Evolutionary conservation across 2,888 invertebrate species (phyloP).

Genomic region (Ferdinandea cuprea): DNA sequence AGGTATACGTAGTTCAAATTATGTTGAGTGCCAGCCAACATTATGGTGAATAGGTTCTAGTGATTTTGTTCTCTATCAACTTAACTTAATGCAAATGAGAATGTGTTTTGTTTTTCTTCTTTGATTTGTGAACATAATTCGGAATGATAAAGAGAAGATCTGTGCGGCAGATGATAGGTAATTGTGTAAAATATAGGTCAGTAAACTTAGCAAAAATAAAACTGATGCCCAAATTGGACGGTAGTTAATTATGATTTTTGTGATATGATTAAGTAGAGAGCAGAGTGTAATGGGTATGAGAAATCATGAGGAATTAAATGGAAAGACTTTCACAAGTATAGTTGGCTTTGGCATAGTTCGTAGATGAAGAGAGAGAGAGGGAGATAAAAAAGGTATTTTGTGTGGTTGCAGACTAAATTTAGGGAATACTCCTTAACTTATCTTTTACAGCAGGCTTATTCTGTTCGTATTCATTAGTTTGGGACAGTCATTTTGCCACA

Average conservation of each 20-base stretch:
- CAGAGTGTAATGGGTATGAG: neutral
- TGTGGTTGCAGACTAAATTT: too few relatives aligned
- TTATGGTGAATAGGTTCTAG: neutral
- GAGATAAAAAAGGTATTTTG: too few relatives aligned
- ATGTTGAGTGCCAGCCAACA: conserved; percentile 1
- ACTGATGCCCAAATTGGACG: neutral
- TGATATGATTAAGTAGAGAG: neutral
- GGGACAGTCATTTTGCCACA: too few relatives aligned
- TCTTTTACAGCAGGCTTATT: too few relatives aligned
- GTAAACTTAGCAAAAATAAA: neutral
- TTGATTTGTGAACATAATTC: conserved; percentile 28
- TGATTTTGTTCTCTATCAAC: conserved; percentile 18
- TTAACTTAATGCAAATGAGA: conserved; percentile 40
- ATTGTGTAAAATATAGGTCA: conserved; percentile 32
- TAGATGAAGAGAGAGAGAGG: too few relatives aligned
- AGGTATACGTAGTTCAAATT: conserved; percentile 1
- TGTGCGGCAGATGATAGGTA: conserved; percentile 11
- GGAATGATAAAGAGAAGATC: conserved; percentile 12
- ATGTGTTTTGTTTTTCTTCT: neutral
- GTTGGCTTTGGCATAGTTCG: too few relatives aligned
- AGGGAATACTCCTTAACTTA: too few relatives aligned
- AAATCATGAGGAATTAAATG: too few relatives aligned
- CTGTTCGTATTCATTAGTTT: too few relatives aligned
- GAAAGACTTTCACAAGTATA: too few relatives aligned
- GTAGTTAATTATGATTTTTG: neutral